Conservation (phyloP, 2,888 invertebrate genomes). For the Stenodera caucasica region DNA sequence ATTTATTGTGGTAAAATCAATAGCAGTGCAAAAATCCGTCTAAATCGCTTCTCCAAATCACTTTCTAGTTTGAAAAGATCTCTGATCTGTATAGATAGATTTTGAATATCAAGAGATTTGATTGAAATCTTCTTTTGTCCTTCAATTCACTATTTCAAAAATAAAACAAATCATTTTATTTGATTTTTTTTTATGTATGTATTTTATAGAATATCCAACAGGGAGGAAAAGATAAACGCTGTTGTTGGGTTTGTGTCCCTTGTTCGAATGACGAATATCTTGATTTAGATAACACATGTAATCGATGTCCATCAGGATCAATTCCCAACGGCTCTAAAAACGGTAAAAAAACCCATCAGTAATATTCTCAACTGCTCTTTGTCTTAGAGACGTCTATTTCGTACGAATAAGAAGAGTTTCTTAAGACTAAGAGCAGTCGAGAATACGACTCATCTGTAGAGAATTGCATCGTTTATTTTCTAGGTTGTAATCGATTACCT, state of each 20-base stretch:
- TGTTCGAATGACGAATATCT: slow-evolving; percentile 68
- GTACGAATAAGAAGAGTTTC: too few relatives aligned
- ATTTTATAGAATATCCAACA: slow-evolving; percentile 60
- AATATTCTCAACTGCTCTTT: background rate
- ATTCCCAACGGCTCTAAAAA: slow-evolving; percentile 67
- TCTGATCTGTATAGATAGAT: too few relatives aligned
- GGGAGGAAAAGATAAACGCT: slow-evolving; percentile 64
- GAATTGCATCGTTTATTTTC: slow-evolving; percentile 28
- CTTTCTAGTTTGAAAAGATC: too few relatives aligned
- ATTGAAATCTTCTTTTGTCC: too few relatives aligned
- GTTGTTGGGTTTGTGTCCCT: slow-evolving; percentile 76
- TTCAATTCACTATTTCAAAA: too few relatives aligned
- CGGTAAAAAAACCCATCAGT: slow-evolving; percentile 53
- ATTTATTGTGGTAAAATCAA: too few relatives aligned
- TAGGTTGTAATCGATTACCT: slow-evolving; percentile 63
- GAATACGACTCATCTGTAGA: background rate
- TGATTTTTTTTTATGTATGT: slow-evolving; percentile 1
- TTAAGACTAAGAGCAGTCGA: too few relatives aligned
- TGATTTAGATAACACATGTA: slow-evolving; percentile 61
- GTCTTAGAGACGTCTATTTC: too few relatives aligned
- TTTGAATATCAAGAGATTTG: too few relatives aligned
- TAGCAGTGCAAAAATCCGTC: too few relatives aligned
- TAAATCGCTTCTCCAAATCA: too few relatives aligned
- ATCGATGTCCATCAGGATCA: slow-evolving; percentile 64
- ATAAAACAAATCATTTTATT: too few relatives aligned